phyloP scores from a whole-genome alignment of 2,888 invertebrate species.

The Margaritifera margaritifera region DNA sequence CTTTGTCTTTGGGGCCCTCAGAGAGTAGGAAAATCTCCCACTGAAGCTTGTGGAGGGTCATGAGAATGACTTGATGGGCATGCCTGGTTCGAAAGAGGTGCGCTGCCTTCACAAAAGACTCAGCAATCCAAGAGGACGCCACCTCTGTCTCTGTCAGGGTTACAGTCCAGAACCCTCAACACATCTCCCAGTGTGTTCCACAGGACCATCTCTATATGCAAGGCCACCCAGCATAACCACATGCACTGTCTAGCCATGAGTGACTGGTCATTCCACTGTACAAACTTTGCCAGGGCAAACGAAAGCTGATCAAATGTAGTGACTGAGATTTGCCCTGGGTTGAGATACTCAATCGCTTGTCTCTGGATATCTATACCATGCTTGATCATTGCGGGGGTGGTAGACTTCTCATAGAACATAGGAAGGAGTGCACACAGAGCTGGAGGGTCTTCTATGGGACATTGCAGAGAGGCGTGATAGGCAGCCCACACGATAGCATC shows the following conservation, averaged over 20 bases:
- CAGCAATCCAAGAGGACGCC: too few species aligned
- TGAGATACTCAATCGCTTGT: background rate
- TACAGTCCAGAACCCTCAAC: too few species aligned
- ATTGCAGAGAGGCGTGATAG: background rate
- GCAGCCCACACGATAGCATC: background rate
- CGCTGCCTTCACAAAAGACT: too few species aligned
- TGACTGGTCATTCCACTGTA: constrained; percentile 1
- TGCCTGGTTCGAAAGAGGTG: too few species aligned
- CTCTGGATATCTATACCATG: constrained; percentile 2
- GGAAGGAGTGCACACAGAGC: background rate
- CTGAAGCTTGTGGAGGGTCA: too few species aligned
- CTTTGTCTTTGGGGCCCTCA: too few species aligned
- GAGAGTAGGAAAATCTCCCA: too few species aligned
- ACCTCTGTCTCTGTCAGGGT: too few species aligned
- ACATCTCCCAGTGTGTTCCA: too few species aligned
- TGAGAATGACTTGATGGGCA: too few species aligned
- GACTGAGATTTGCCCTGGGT: constrained; percentile 3
- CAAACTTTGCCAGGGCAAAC: background rate
- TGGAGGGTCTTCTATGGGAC: too few species aligned
- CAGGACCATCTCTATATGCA: too few species aligned
- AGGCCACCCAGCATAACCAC: constrained; percentile 3
- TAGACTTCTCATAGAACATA: constrained; percentile 3
- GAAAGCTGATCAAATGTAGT: constrained; percentile 1
- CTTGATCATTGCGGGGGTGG: constrained; percentile 3
- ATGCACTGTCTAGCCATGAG: background rate